phyloP scores from a whole-genome alignment of 2,888 invertebrate genomes.

The Polyommatus icarus region DNA sequence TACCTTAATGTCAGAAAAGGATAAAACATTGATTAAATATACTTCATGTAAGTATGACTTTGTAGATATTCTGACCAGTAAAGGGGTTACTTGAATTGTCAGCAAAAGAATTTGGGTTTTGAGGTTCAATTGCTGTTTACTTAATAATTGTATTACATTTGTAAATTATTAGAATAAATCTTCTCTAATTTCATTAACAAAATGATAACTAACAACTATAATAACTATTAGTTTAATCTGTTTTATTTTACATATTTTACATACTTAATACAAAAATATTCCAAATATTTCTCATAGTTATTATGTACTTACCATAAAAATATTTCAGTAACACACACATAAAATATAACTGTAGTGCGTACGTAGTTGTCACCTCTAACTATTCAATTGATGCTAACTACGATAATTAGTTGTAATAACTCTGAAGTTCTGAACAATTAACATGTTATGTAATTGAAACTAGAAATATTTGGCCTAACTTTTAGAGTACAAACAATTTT shows the following conservation, averaged over 20 bases:
- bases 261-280: not conserved
- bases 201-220: too few relatives aligned
- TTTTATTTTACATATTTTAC: too few relatives aligned
- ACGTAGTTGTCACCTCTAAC: not conserved
- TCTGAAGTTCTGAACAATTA: not conserved
- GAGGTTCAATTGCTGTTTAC: too few relatives aligned
- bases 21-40: too few relatives aligned
- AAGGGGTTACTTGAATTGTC: too few relatives aligned
- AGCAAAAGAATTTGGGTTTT: too few relatives aligned
- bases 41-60: too few relatives aligned
- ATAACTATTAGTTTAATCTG: too few relatives aligned
- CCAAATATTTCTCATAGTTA: not conserved
- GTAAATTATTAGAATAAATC: too few relatives aligned
- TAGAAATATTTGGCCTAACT: not conserved
- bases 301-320: not conserved
- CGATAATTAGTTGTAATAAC: conserved; percentile 24
- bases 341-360: not conserved
- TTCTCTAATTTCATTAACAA: not conserved
- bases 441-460: not conserved
- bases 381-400: conserved; percentile 27
- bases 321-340: not conserved
- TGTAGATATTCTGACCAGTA: too few relatives aligned
- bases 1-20: too few relatives aligned
- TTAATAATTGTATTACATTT: too few relatives aligned
- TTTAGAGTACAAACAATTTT: not conserved